phyloP scores from a whole-genome alignment of 2,113 vertebrate species.

The Brachyistius frenatus region DNA sequence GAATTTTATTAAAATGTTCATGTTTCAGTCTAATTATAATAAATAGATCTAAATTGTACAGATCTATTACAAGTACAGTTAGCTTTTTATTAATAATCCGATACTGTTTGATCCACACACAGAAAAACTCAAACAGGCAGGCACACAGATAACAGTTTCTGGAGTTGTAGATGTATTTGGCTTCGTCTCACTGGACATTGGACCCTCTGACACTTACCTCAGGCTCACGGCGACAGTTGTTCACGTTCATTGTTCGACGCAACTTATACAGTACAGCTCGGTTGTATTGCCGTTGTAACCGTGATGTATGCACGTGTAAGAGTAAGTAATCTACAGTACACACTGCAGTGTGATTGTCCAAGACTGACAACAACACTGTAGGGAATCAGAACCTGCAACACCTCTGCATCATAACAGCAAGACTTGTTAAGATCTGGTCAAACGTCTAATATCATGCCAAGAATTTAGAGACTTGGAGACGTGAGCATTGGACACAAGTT shows the following conservation, averaged over 20 bases:
- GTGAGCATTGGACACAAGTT: slow-evolving; percentile 59
- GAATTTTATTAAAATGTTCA: slow-evolving; percentile 48
- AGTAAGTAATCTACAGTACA: slow-evolving; percentile 19
- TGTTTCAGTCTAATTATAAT: slow-evolving; percentile 55
- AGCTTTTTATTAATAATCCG: slow-evolving; percentile 36
- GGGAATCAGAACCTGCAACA: slow-evolving; percentile 62
- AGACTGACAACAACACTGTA: slow-evolving; percentile 24
- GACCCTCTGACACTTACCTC: slow-evolving; percentile 20
- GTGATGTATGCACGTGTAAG: slow-evolving; percentile 8
- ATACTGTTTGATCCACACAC: slow-evolving; percentile 21
- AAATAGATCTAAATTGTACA: slow-evolving; percentile 58
- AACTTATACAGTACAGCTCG: slow-evolving; percentile 25
- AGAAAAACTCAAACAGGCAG: not conserved
- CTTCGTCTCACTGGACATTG: slow-evolving; percentile 28
- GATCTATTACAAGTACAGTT: slow-evolving; percentile 43
- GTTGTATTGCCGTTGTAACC: slow-evolving; percentile 44
- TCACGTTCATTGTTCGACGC: slow-evolving; percentile 34
- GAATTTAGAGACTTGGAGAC: slow-evolving; percentile 54
- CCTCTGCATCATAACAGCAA: slow-evolving; percentile 20
- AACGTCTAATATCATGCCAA: slow-evolving; percentile 40
- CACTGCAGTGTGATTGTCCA: slow-evolving; percentile 14
- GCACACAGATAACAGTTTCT: slow-evolving; percentile 21
- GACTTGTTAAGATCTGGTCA: slow-evolving; percentile 14
- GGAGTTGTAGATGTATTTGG: slow-evolving; percentile 36
- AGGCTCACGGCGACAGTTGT: slow-evolving; percentile 35